Evolutionary conservation across 2,113 vertebrate genomes (phyloP), one percentile per base, ranked within the genome.

Genomic region (Crotalus helleri): DNA sequence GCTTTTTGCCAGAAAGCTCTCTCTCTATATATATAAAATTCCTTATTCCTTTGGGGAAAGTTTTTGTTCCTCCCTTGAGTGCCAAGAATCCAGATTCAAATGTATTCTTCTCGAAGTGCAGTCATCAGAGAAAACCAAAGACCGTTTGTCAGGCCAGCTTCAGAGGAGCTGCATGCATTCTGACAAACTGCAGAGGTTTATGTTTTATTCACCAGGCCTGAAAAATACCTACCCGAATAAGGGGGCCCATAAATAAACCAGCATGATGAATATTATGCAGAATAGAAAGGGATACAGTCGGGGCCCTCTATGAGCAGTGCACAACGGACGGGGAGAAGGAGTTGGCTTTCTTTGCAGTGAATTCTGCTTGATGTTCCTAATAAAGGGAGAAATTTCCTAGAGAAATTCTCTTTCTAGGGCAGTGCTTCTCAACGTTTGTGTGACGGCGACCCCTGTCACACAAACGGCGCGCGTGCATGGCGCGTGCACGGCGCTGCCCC

Each of bases 161-260:
- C 96, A 94, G 95, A 96, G 95, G 93, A 96, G 92, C 95, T 0
- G 92, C 94, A 54, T 93, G 95, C 92, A 1, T 95, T 95, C 96
- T 93, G 97, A 95, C 97, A 96, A 64, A 95, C 96, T 44, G 91
- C 95, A 87, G 93, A 97, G 96, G 95, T 98, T 97, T 95, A 98
- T 98, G 98, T 98, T 98, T 98, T 98, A 98, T 98, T 99, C 98
- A 98, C 98, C 97, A 98, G 97, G 95, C 97, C 98, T 97, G 97
- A 98, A 98, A 98, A 98, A 98, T 97, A 97, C 97, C 98, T 98
- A 98, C 97, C 96, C 95, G 69, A 95, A 93, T 96, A 88, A 97
- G 96, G 96, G 95, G 95, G 91, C 95, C 97, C 97, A 97, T 98
- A 97, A 97, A 97, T 98, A 97, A 98, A 96, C 96, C 97, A 96